phyloP scores from a whole-genome alignment of 2,888 invertebrate species.

The Lingula anatina region DNA sequence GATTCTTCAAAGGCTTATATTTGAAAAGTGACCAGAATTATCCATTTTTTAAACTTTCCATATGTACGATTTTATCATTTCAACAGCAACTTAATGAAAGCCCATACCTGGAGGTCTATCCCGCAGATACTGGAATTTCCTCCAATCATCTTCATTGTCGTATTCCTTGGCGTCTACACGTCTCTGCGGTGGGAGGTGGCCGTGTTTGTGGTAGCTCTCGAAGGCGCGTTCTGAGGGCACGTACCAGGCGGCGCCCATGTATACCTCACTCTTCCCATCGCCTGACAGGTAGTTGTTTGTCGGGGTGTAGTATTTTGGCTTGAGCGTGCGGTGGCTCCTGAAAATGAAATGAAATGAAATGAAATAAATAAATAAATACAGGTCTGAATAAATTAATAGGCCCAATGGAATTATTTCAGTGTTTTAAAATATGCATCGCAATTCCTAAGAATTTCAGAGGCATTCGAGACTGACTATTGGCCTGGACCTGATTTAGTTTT shows the following conservation, averaged over 20 bases:
- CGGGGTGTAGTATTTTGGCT: constrained; percentile 28
- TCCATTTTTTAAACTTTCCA: neutral
- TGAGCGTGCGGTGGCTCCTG: neutral
- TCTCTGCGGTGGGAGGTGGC: constrained; percentile 28
- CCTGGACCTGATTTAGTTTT: no score
- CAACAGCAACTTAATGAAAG: neutral
- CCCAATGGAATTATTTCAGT: no score
- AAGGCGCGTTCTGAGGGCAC: constrained; percentile 39
- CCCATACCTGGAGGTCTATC: constrained; percentile 34
- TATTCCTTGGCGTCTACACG: constrained; percentile 38
- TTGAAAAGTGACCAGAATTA: neutral
- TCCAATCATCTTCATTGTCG: constrained; percentile 39
- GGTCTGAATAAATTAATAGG: no score
- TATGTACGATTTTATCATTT: neutral
- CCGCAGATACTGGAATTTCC: constrained; percentile 29
- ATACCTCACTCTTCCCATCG: constrained; percentile 33
- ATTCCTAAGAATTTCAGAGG: no score
- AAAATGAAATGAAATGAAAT: no score
- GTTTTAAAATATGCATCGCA: no score
- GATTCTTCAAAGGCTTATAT: neutral
- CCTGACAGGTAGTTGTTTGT: constrained; percentile 34
- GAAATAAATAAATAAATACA: no score
- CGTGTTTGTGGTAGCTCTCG: constrained; percentile 30
- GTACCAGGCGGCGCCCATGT: constrained; percentile 31
- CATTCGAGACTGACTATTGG: no score